Percentiles rank a stretch among this genome's conserved stretches.
These are phyloP conservation scores for Drosophila multiciliata DNA, from an alignment of 2,888 invertebrate genomes.

Conservation along the genomic window DNA sequence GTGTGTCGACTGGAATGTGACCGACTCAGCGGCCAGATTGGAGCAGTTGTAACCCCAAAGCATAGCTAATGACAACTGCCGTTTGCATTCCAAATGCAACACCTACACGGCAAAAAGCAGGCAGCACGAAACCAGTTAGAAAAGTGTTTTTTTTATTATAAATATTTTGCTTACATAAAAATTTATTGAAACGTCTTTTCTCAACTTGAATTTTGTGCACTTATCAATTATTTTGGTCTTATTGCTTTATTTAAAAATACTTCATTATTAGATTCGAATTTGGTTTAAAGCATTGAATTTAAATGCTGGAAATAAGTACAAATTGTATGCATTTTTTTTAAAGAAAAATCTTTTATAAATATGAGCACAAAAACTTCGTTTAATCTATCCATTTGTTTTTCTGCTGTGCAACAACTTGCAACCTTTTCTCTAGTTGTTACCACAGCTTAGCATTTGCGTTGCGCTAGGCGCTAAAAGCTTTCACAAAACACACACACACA, in stretches of 20 bases:
- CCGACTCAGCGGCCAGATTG: slow-evolving; percentile 35
- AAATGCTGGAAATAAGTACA: background rate
- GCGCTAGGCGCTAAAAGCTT: slow-evolving; percentile 72
- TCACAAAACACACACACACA: slow-evolving; percentile 25
- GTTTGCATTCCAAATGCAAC: slow-evolving; percentile 46
- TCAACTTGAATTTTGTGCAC: background rate
- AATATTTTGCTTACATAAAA: background rate
- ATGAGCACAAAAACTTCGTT: background rate
- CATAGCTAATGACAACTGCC: slow-evolving; percentile 59
- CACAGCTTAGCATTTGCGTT: slow-evolving; percentile 59
- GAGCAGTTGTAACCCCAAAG: slow-evolving; percentile 13
- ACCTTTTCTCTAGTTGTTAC: slow-evolving; percentile 21
- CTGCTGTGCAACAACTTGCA: slow-evolving; percentile 13
- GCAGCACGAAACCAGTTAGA: background rate
- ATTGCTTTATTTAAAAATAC: background rate
- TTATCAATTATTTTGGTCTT: background rate
- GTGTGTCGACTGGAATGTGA: slow-evolving; percentile 22
- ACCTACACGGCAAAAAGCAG: slow-evolving; percentile 26
- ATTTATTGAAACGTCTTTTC: background rate
- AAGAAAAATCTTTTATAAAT: background rate
- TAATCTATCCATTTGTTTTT: background rate
- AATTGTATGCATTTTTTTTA: background rate
- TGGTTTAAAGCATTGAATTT: background rate
- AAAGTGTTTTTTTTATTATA: background rate
- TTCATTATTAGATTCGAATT: background rate